Evolutionary conservation across 2,113 vertebrate genomes (phyloP), one percentile per base, ranked within the genome.

Genomic region (Nothobranchius kuhntae): DNA sequence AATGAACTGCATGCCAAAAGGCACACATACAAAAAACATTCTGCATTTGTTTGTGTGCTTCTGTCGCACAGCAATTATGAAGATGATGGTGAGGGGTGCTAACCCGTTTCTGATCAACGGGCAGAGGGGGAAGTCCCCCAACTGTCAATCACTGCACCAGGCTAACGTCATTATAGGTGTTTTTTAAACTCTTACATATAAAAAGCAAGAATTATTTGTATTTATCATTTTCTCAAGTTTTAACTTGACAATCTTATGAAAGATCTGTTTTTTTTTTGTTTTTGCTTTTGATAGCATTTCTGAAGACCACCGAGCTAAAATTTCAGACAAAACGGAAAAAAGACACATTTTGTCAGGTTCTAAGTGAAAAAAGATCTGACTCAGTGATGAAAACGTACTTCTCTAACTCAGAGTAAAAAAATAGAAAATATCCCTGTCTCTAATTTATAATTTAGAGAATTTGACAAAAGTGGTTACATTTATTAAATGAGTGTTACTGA

Each of bases 31-130:
- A 10, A 55, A 46, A 3, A 48, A 61, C 50, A 26, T 50, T 40
- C 3, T 48, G 47, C 9, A 38, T 69, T 47, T 52, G 64, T 26
- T 35, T 50, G 40, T 15, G 3, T 47, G 35, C 12, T 30, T 76
- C 51, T 69, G 64, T 63, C 8, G 0, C 35, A 46, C 13, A 21
- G 45, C 17, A 52, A 13, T 65, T 59, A 38, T 7, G 54, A 35
- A 13, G 14, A 17, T 47, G 54, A 64, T 46, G 13, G 6, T 55
- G 46, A 10, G 12, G 52, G 53, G 45, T 9, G 53, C 60, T 71
- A 54, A 63, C 50, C 54, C 65, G 59, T 55, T 71, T 59, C 51
- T 68, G 65, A 78, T 80, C 26, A 85, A 42, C 70, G 66, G 53
- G 46, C 53, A 60, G 56, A 61, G 9, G 45, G 40, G 15, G 62